Conservation (phyloP, 2,797 vertebrate genomes). For the Eulemur rubriventer region DNA sequence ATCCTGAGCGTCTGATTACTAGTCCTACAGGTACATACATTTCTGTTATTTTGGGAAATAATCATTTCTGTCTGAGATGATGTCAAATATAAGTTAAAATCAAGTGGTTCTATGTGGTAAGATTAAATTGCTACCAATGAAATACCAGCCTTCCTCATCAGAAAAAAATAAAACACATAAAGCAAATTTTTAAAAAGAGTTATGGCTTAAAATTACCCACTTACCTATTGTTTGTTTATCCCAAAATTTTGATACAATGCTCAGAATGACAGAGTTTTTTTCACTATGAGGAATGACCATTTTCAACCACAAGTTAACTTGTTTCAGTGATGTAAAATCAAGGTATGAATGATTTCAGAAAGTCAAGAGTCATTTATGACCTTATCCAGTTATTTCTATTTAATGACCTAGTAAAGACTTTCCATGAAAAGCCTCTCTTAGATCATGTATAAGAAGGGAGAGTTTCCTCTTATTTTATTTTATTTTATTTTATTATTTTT, state of each 20-base stretch:
- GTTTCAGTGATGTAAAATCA: background rate
- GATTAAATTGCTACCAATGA: no score
- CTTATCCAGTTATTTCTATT: background rate
- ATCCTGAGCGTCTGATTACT: no score
- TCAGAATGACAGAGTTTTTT: background rate
- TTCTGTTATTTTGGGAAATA: no score
- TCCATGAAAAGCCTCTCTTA: background rate
- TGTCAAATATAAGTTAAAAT: no score
- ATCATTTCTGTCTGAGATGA: no score
- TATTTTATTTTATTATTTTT: no score
- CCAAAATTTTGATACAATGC: background rate
- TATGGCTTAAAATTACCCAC: background rate
- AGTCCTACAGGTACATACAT: no score
- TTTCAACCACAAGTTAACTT: background rate
- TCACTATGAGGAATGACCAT: background rate
- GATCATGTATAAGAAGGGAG: no score
- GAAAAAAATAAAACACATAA: no score
- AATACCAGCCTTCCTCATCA: no score
- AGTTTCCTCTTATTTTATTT: background rate
- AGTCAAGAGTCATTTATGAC: background rate
- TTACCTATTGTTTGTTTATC: background rate
- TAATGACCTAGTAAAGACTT: background rate
- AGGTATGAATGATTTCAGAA: background rate
- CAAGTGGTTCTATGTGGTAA: no score
- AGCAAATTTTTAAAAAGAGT: no score